These are phyloP conservation scores for Chrysotoxum bicinctum DNA, from an alignment of 2,888 invertebrate species.

Conservation along the genomic window DNA sequence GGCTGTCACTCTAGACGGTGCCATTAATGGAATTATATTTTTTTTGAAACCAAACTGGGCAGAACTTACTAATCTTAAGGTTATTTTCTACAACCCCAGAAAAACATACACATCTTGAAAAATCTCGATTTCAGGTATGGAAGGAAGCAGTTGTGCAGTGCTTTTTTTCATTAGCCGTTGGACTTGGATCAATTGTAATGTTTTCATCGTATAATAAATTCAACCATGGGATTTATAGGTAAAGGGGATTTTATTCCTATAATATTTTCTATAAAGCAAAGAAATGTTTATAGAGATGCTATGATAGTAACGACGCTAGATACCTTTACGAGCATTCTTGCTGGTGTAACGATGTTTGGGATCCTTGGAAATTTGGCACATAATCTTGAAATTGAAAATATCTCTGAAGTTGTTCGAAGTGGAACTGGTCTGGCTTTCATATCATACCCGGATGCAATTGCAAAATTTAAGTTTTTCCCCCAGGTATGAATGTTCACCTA, in stretches of 20 bases:
- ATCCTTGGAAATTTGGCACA: slow-evolving; percentile 90
- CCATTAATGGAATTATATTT: slow-evolving; percentile 89
- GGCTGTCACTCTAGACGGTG: slow-evolving; percentile 86
- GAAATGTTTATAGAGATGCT: slow-evolving; percentile 86
- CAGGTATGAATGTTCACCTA: slow-evolving; percentile 87
- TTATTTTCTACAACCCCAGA: not conserved
- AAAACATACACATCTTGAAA: not conserved
- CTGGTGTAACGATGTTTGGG: slow-evolving; percentile 91
- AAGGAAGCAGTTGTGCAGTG: slow-evolving; percentile 90
- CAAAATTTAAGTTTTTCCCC: slow-evolving; percentile 88
- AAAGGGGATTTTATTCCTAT: not conserved
- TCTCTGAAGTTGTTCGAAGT: slow-evolving; percentile 86
- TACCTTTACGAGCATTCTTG: slow-evolving; percentile 90
- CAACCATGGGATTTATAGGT: slow-evolving; percentile 87
- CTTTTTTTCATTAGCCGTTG: slow-evolving; percentile 89
- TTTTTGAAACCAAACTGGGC: slow-evolving; percentile 91
- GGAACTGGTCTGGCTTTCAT: slow-evolving; percentile 91
- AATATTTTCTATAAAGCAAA: no score
- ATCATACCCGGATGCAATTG: slow-evolving; percentile 92
- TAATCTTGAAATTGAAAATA: slow-evolving; percentile 84
- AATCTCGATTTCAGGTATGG: slow-evolving; percentile 84
- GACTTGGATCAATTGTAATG: slow-evolving; percentile 90
- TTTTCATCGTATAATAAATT: slow-evolving; percentile 90
- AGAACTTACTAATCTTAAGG: slow-evolving; percentile 87
- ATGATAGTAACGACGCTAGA: slow-evolving; percentile 91